These are phyloP conservation scores for Anodontia alba DNA, from an alignment of 2,888 invertebrate genomes.

Conservation along the genomic window DNA sequence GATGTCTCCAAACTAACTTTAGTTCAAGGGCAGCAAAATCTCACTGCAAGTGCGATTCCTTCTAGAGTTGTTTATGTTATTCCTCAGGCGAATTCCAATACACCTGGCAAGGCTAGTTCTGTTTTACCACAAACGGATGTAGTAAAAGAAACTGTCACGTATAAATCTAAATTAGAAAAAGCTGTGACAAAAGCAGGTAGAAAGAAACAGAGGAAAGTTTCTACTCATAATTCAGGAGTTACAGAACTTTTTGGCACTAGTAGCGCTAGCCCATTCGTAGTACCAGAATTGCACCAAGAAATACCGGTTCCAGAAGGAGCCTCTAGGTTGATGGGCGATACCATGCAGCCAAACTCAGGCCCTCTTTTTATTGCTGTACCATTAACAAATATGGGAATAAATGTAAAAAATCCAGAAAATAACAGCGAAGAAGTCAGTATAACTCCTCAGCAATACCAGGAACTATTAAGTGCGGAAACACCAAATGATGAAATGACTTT, in stretches of 20 bases:
- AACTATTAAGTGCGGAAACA: neutral
- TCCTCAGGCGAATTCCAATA: neutral
- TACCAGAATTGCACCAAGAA: neutral
- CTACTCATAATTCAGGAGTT: neutral
- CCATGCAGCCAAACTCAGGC: neutral
- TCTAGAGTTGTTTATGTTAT: neutral
- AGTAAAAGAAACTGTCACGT: conserved; percentile 30
- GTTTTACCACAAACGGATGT: neutral
- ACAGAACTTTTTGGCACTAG: neutral
- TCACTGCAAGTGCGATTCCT: neutral
- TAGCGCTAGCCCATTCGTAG: neutral
- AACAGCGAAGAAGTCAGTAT: neutral
- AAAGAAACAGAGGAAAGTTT: neutral
- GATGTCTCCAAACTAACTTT: neutral
- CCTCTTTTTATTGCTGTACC: neutral
- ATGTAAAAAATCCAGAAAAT: neutral
- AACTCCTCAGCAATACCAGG: neutral
- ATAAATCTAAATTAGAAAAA: conserved; percentile 55
- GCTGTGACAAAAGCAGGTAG: conserved; percentile 24
- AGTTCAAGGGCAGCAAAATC: neutral
- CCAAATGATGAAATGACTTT: too few species aligned
- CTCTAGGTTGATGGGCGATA: neutral
- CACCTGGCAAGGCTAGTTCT: neutral
- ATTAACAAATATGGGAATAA: neutral
- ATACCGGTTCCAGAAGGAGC: neutral